Evolutionary conservation across 92 coral and sea anemone species (phyloP), one percentile per base, ranked within the genome.

Genomic region (Desmophyllum pertusum): DNA sequence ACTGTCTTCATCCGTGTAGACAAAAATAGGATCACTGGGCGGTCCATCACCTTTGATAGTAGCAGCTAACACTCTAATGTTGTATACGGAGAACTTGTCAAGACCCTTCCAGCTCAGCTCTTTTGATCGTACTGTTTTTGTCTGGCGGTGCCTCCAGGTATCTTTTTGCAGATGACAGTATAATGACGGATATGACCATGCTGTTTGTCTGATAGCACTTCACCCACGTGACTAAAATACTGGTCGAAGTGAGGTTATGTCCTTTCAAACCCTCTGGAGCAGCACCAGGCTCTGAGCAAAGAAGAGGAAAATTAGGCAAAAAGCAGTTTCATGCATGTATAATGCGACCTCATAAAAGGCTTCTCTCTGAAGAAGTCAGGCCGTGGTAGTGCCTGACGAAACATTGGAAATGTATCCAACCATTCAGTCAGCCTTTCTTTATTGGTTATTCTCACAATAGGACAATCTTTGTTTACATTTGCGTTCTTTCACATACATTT

Each of bases 111-210:
- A 80, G 36, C 8, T 68, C 68, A 19, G 4, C 4, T 45, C 33
- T 0, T 31, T 1, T 45, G 35, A n/a, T n/a, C n/a, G 59, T 0
- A 27, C 4, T 13, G 9, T 6, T 6, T 31, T 31, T 15, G 10
- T 10, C 33, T 0, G 1, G 0, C 38, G 4, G 21, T 6, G 4
- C 15, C 65, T 23, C 23, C 74, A 18, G 15, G 25, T 40, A 4
- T 23, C 41, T 40, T 23, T 25, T 81, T 63, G 80, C 91, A 84
- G 59, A 76, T 72, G 15, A 94, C 78, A 62, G 94, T 88, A 83
- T 94, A 94, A 23, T 88, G 86, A 1, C 19, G 75, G 33, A 94
- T 75, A 18, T 73, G 46, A 30, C 98, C 98, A 51, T 92, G 84
- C 38, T 73, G 89, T 61, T 66, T 41, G 11, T 86, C 88, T 4